Base-by-base conservation (phyloP, 2,113 vertebrate genomes). In the Hemibagrus wyckioides region DNA sequence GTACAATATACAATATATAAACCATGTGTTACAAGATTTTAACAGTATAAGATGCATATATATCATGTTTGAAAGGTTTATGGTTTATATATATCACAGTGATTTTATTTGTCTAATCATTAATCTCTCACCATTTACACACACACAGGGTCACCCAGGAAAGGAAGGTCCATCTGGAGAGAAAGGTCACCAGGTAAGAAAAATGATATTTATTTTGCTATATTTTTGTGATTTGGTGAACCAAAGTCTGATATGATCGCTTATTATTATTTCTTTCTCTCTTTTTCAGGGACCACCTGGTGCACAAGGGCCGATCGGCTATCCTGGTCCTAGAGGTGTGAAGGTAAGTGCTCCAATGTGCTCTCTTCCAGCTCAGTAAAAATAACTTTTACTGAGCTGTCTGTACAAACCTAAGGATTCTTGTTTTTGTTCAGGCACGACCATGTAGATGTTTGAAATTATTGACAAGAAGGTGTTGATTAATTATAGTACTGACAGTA, bases 91-190 rank as follows among this genome's bases (percentile, higher is more conserved):
- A 93, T 92, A 92, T 90, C 86, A 69, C 73, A 15, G 76, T 91
- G 89, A 91, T 92, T 92, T 91, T 88, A 13, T 80, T 80, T 73
- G 85, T 54, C 89, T 88, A 89, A 91, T 77, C 82, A 88, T 56
- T 80, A 82, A 90, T 93, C 48, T 90, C 91, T 91, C 86, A 91
- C 91, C 61, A 63, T 80, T 41, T 56, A 90, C 75, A 92, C 92
- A 89, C 88, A 50, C 91, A 89, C 88, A 99, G 98, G 98, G 98
- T 90, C 98, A 99, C 90, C 98, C 98, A 57, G 98, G 98, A 91
- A 99, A 99, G 93, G 98, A 99, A 91, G 98, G 98, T 36, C 98
- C 98, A 67, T 57, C 93, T 3, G 98, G 98, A 90, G 98, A 99
- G 90, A 99, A 99, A 92, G 98, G 98, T 44, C 95, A 95, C 79